These are phyloP conservation scores for Drosophila punjabiensis DNA, from an alignment of 1,140 invertebrate genomes.

Conservation along the genomic window DNA sequence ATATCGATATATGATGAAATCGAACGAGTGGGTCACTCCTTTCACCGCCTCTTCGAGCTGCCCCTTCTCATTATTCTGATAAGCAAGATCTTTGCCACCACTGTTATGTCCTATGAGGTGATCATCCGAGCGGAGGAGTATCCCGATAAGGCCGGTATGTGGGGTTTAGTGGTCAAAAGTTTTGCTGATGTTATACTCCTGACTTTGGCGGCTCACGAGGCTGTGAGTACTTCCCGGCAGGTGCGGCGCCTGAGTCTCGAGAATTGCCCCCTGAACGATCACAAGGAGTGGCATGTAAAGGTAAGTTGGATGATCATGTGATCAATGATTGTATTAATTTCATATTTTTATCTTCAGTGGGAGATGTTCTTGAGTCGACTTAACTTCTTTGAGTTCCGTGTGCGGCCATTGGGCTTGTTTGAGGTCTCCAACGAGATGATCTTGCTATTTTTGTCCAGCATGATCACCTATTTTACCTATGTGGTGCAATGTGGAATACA, in stretches of 20 bases:
- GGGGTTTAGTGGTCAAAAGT: conserved; percentile 52
- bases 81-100: conserved; percentile 46
- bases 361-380: conserved; percentile 67
- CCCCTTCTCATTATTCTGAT: conserved; percentile 43
- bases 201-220: conserved; percentile 60
- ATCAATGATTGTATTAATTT: not conserved
- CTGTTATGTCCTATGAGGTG: conserved; percentile 42
- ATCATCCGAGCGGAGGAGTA: conserved; percentile 37
- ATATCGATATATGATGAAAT: conserved; percentile 64
- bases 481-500: conserved; percentile 64
- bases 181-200: conserved; percentile 64
- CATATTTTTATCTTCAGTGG: conserved; percentile 40
- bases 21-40: conserved; percentile 42
- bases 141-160: conserved; percentile 18
- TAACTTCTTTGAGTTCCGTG: conserved; percentile 61
- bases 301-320: not conserved
- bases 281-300: conserved; percentile 57
- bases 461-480: conserved; percentile 70
- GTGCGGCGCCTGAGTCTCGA: conserved; percentile 53
- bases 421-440: conserved; percentile 71
- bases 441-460: conserved; percentile 57
- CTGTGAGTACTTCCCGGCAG: conserved; percentile 52
- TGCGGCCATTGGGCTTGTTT: conserved; percentile 59
- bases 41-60: conserved; percentile 57
- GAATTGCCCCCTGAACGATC: conserved; percentile 55